Base-by-base conservation (phyloP, 2,113 vertebrate genomes). In the Oncorhynchus kisutch region DNA sequence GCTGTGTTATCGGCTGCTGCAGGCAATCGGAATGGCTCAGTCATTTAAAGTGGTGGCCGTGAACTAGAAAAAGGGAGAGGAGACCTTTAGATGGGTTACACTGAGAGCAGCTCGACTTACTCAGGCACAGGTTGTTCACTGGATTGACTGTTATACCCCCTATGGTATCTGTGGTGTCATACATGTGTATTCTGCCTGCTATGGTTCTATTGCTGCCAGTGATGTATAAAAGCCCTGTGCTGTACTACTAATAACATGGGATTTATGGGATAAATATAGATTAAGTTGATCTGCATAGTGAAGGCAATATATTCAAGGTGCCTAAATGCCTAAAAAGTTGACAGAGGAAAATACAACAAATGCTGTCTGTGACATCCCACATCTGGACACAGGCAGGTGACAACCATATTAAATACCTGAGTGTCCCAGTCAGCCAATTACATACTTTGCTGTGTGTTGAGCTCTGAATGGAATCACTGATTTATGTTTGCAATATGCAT, bases 1-100 rank as follows among this genome's bases (percentile, higher is more conserved):
- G 67, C 67, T 69, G 12, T 75, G 71, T 64, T 71, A 22, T 84
- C 78, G 82, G 79, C 54, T 66, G 76, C 86, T 85, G 14, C 70
- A 22, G 83, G 82, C 76, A 82, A n/a, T 86, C 78, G 78, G 74
- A 84, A 31, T 70, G 67, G 67, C 20, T 39, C 31, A 39, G 3
- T 25, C 29, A 2, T 31, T 2, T 25, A 67, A 16, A 31, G 25
- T 9, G 65, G 65, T 67, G 65, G 25, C 25, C 5, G 14, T 31
- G 65, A 67, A 29, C 27, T 67, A 12, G 65, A 67, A 5, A 67
- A 67, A 7, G 16, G 5, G 12, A 57, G 54, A 20, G 54, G 5
- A 57, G 54, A 57, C 54, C 54, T 57, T 57, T 20, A 57, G 54
- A 20, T 57, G 54, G 39, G 9, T 45, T 11, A 45, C 9, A 45